Percentiles rank a stretch among this genome's conserved stretches.
Conservation (phyloP, 1,140 invertebrate genomes). For the Tetramorium parvispinum region DNA sequence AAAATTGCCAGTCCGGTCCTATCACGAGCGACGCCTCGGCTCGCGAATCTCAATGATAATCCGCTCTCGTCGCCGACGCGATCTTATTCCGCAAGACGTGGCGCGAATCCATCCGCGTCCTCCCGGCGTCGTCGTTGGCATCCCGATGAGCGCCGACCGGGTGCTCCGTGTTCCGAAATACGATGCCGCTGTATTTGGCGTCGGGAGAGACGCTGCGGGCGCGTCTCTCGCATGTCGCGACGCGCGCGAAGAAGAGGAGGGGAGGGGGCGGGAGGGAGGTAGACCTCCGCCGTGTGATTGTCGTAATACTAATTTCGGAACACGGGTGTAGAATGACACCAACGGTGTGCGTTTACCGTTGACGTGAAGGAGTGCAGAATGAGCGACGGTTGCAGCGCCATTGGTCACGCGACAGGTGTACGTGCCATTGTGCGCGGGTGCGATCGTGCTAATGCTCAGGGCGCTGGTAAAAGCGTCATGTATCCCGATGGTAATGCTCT, state of each 20-base stretch:
- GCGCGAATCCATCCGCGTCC: constrained; percentile 24
- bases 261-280: background rate
- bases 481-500: constrained; percentile 88
- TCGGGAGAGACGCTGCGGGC: constrained; percentile 36
- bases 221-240: constrained; percentile 8
- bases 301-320: constrained; percentile 26
- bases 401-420: constrained; percentile 90
- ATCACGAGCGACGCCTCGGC: constrained; percentile 38
- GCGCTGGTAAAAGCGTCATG: constrained; percentile 89
- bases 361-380: constrained; percentile 88
- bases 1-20: constrained; percentile 70
- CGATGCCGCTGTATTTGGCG: constrained; percentile 41
- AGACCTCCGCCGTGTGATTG: background rate
- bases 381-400: constrained; percentile 87
- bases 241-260: constrained; percentile 6
- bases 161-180: constrained; percentile 48
- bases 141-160: constrained; percentile 40
- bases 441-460: constrained; percentile 88
- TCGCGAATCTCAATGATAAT: constrained; percentile 61
- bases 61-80: constrained; percentile 14
- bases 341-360: constrained; percentile 87
- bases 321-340: constrained; percentile 71
- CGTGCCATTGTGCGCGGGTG: constrained; percentile 89
- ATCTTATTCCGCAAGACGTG: constrained; percentile 58
- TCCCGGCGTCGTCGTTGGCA: constrained; percentile 35